phyloP scores from a whole-genome alignment of 2,888 invertebrate species.

The Psococerastis gibbosa region DNA sequence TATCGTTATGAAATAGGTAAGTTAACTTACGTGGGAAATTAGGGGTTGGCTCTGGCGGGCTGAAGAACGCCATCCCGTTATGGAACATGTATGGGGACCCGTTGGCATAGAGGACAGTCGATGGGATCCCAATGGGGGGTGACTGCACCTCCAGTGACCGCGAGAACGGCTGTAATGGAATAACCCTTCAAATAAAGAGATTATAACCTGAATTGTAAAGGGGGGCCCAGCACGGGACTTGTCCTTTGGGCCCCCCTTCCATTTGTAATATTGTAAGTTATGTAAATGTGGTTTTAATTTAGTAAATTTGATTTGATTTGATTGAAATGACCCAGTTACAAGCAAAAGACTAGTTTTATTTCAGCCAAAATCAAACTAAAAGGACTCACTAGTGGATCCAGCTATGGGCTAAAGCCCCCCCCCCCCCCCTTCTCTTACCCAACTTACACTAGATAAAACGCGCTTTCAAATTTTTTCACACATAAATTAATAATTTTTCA shows the following conservation, averaged over 20 bases:
- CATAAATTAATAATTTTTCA: too few relatives aligned
- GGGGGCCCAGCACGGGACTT: too few relatives aligned
- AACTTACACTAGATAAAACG: too few relatives aligned
- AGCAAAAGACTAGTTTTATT: not conserved
- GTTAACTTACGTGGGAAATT: constrained; percentile 5
- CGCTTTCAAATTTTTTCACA: too few relatives aligned
- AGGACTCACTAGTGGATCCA: too few relatives aligned
- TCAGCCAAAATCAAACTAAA: too few relatives aligned
- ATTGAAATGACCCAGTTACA: constrained; percentile 26
- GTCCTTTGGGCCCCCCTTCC: too few relatives aligned
- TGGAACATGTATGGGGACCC: constrained; percentile 23
- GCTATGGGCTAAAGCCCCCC: too few relatives aligned
- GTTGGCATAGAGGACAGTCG: constrained; percentile 10
- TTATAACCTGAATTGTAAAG: not conserved
- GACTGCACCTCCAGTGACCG: constrained; percentile 14
- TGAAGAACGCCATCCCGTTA: constrained; percentile 28
- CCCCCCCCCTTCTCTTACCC: too few relatives aligned
- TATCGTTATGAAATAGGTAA: too few relatives aligned
- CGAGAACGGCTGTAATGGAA: constrained; percentile 13
- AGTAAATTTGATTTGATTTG: too few relatives aligned
- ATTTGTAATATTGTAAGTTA: too few relatives aligned
- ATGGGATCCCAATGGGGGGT: constrained; percentile 7
- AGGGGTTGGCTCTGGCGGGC: constrained; percentile 24
- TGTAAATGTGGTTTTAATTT: not conserved
- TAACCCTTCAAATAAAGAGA: constrained; percentile 2